A percentile compares a stretch with the other conserved stretches of the same genome.
These are phyloP conservation scores for Danaus plexippus DNA, from an alignment of 1,140 invertebrate genomes.

Conservation along the genomic window DNA sequence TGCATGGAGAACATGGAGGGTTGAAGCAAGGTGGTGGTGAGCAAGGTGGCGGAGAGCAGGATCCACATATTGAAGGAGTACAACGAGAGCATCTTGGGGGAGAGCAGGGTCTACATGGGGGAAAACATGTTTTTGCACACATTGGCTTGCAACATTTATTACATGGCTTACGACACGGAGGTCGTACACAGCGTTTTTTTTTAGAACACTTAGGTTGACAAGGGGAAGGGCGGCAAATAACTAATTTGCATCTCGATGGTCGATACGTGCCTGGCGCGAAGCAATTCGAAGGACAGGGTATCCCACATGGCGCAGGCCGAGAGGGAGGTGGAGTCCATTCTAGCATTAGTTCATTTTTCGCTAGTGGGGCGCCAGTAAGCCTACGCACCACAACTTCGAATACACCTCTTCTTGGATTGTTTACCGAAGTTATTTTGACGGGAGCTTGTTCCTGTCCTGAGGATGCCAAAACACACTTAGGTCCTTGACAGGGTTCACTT, in stretches of 20 bases:
- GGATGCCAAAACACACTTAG: conserved; percentile 42
- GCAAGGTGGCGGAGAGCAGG: conserved; percentile 15
- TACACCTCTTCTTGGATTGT: conserved; percentile 56
- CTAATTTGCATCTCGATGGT: conserved; percentile 42
- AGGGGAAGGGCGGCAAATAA: conserved; percentile 33
- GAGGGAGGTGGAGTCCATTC: conserved; percentile 59
- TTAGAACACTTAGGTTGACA: conserved; percentile 39
- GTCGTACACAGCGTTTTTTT: conserved; percentile 25
- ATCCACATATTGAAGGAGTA: no score
- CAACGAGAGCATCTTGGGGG: conserved; percentile 8
- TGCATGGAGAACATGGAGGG: conserved; percentile 27
- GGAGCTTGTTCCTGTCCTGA: conserved; percentile 38
- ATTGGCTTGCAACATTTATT: conserved; percentile 28
- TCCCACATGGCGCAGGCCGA: conserved; percentile 32
- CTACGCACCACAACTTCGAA: conserved; percentile 58
- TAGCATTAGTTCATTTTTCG: conserved; percentile 57
- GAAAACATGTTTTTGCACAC: conserved; percentile 27
- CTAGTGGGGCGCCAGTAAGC: conserved; percentile 54
- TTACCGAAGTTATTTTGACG: conserved; percentile 46
- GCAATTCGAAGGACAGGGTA: conserved; percentile 29
- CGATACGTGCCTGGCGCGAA: conserved; percentile 24
- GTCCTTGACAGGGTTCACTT: conserved; percentile 46
- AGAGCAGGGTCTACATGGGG: conserved; percentile 20
- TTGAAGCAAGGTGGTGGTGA: conserved; percentile 18
- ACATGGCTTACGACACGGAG: conserved; percentile 21